Evolutionary conservation across 2,797 vertebrate genomes (phyloP).

Genomic region (Miichthys miiuy): DNA sequence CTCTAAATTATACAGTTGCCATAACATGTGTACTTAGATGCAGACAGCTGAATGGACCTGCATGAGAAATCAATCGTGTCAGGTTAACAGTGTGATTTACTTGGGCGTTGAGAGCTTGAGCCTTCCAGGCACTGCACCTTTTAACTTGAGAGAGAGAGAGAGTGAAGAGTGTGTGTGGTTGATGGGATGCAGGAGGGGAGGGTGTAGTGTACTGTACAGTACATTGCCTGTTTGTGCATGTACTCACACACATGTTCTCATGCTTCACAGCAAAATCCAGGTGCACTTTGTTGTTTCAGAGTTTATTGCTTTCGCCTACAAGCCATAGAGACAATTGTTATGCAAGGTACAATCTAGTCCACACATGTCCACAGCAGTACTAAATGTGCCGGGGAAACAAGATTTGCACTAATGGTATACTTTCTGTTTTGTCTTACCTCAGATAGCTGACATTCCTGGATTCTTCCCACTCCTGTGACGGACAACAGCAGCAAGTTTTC

Average conservation of each 20-base stretch:
- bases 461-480: constrained; percentile 69
- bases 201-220: constrained; percentile 52
- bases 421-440: constrained; percentile 55
- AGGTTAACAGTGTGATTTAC: constrained; percentile 80
- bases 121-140: constrained; percentile 80
- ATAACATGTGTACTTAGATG: constrained; percentile 51
- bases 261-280: constrained; percentile 73
- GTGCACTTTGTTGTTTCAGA: constrained; percentile 81
- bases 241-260: constrained; percentile 26
- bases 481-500: constrained; percentile 76
- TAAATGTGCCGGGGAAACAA: constrained; percentile 19
- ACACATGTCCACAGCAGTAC: constrained; percentile 66
- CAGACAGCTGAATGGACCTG: constrained; percentile 62
- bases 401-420: constrained; percentile 59
- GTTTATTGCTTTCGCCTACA: constrained; percentile 77
- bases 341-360: constrained; percentile 68
- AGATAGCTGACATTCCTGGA: constrained; percentile 78
- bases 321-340: constrained; percentile 72
- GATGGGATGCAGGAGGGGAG: not conserved
- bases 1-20: constrained; percentile 54
- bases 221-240: constrained; percentile 70
- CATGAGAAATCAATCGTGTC: constrained; percentile 77
- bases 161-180: not conserved
- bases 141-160: constrained; percentile 65
- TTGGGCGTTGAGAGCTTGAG: constrained; percentile 71